Evolutionary conservation across 2,888 invertebrate genomes (phyloP).

Genomic region (Allolobophora icterica): DNA sequence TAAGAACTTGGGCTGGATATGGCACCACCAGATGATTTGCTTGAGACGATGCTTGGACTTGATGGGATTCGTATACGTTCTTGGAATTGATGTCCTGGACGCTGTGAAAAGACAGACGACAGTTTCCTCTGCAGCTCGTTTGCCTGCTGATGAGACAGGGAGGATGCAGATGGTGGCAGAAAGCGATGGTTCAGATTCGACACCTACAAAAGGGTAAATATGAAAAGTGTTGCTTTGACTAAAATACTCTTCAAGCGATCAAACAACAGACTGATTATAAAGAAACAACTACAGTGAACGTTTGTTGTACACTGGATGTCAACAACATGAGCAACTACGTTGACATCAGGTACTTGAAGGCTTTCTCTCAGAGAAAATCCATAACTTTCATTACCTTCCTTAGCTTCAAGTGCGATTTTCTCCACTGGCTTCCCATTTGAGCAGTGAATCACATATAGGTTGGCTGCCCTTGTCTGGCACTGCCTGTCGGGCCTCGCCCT

Average conservation of each 20-base stretch:
- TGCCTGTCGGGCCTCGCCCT: too few relatives aligned
- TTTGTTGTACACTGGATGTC: background rate
- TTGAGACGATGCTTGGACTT: slow-evolving; percentile 32
- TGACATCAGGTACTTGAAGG: background rate
- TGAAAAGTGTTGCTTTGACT: background rate
- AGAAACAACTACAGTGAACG: background rate
- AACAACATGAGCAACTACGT: background rate
- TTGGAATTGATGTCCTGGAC: background rate
- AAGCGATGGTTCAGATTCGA: slow-evolving; percentile 10
- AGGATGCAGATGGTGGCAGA: background rate
- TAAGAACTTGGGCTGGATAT: slow-evolving; percentile 25
- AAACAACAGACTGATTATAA: background rate
- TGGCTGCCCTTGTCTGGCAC: too few relatives aligned
- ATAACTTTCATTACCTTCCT: too few relatives aligned
- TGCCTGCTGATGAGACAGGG: slow-evolving; percentile 12
- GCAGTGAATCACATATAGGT: too few relatives aligned
- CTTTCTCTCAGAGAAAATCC: background rate
- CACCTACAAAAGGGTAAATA: background rate
- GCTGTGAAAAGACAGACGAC: background rate
- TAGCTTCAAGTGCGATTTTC: too few relatives aligned
- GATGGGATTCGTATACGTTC: slow-evolving; percentile 39
- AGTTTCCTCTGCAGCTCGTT: background rate
- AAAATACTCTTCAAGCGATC: background rate
- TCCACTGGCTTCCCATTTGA: too few relatives aligned
- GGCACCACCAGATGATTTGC: slow-evolving; percentile 2